Percentiles rank a stretch among this genome's conserved stretches.
phyloP scores from a whole-genome alignment of 1,140 invertebrate genomes.

The Triops longicaudatus region DNA sequence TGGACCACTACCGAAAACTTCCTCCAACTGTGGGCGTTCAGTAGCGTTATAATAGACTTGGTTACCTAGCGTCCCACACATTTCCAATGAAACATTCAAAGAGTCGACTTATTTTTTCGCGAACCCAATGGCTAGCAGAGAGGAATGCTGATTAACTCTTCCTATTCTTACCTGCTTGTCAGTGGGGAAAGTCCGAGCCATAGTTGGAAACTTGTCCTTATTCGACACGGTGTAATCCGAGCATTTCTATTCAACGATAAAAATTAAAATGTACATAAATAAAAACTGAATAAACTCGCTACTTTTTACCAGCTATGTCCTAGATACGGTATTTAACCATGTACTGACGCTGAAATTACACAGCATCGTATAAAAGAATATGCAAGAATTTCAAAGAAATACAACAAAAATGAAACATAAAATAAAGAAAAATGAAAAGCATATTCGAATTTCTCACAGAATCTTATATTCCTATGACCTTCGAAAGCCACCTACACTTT shows the following conservation, averaged over 20 bases:
- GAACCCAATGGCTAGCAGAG: neutral
- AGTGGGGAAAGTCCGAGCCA: conserved; percentile 87
- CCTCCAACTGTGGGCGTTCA: conserved; percentile 84
- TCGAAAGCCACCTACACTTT: too few relatives aligned
- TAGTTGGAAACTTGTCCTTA: conserved; percentile 65
- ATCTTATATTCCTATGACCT: too few relatives aligned
- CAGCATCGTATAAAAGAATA: too few relatives aligned
- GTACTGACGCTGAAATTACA: too few relatives aligned
- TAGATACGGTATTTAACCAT: too few relatives aligned
- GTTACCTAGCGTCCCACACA: conserved; percentile 57
- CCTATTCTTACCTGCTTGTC: conserved; percentile 63
- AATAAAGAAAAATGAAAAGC: too few relatives aligned
- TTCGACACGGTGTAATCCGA: conserved; percentile 76
- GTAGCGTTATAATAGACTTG: conserved; percentile 80
- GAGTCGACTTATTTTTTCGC: neutral
- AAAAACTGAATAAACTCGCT: too few relatives aligned
- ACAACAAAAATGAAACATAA: too few relatives aligned
- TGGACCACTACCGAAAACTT: conserved; percentile 91
- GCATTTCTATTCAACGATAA: conserved; percentile 70
- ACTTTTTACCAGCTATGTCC: too few relatives aligned
- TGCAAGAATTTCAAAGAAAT: too few relatives aligned
- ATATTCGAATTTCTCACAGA: too few relatives aligned
- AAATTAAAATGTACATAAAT: conserved; percentile 4
- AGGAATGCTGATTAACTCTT: neutral
- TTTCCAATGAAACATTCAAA: neutral